Conservation (phyloP, 2,888 invertebrate species). For the Tinea semifulvella region DNA sequence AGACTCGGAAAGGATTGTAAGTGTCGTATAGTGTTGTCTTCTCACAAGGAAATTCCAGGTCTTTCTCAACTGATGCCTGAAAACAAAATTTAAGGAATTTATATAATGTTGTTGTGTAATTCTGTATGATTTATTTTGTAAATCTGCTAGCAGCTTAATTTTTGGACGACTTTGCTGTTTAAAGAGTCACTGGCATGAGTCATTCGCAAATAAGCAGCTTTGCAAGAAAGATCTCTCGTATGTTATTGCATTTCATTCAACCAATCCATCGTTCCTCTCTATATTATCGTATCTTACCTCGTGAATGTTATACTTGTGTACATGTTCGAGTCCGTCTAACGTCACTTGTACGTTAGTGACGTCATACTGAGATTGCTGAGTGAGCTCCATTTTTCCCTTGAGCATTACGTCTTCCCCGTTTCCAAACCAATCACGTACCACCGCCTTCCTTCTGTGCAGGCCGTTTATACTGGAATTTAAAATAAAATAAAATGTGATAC, state of each 20-base stretch:
- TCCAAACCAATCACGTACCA: slow-evolving; percentile 88
- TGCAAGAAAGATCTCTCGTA: no score
- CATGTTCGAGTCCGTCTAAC: slow-evolving; percentile 74
- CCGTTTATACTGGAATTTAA: slow-evolving; percentile 75
- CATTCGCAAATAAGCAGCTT: no score
- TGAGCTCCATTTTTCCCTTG: slow-evolving; percentile 80
- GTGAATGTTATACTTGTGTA: slow-evolving; percentile 83
- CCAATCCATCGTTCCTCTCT: no score
- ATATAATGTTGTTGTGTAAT: no score
- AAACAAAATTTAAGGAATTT: no score
- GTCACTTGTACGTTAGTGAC: slow-evolving; percentile 80
- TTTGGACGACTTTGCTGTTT: no score
- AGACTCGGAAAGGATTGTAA: slow-evolving; percentile 85
- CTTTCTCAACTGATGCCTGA: slow-evolving; percentile 83
- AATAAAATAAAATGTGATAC: no score
- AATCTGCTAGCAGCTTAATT: no score
- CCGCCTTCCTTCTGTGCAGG: slow-evolving; percentile 81
- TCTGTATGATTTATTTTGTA: no score
- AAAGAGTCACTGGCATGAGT: no score
- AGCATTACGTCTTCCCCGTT: slow-evolving; percentile 74
- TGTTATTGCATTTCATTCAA: no score
- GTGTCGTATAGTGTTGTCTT: slow-evolving; percentile 82
- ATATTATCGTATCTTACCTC: no score
- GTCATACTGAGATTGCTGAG: slow-evolving; percentile 88
- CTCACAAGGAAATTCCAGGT: slow-evolving; percentile 89